A percentile compares a stretch with the other conserved stretches of the same genome.
These are phyloP conservation scores for Podotricha telesiphe DNA, from an alignment of 2,888 invertebrate species.

Conservation along the genomic window DNA sequence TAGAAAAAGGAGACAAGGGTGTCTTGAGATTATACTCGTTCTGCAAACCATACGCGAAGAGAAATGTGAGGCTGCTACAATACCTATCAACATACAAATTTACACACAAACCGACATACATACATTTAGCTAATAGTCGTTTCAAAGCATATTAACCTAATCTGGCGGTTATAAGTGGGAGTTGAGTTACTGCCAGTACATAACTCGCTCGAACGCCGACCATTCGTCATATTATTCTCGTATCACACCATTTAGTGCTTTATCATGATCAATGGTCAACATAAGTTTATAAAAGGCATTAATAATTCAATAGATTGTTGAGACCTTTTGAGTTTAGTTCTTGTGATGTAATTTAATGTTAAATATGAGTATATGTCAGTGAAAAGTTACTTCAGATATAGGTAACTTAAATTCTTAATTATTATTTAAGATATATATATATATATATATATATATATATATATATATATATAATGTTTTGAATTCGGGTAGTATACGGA, in stretches of 20 bases:
- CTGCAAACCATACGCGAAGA: too few relatives aligned
- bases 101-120: constrained; percentile 1
- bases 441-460: too few relatives aligned
- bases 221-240: constrained; percentile 42
- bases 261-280: constrained; percentile 39
- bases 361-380: neutral
- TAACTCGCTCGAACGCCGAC: constrained; percentile 30
- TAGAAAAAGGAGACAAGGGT: too few relatives aligned
- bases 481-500: too few relatives aligned
- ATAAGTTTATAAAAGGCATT: constrained; percentile 40
- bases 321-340: neutral
- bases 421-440: too few relatives aligned
- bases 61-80: neutral
- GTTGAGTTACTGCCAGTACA: constrained; percentile 42
- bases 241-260: constrained; percentile 35
- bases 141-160: constrained; percentile 31
- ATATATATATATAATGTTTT: too few relatives aligned
- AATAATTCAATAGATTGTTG: constrained; percentile 37
- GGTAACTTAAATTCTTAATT: too few relatives aligned
- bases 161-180: constrained; percentile 38
- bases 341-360: neutral
- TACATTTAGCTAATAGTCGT: constrained; percentile 10
- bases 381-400: too few relatives aligned
- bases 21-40: too few relatives aligned
- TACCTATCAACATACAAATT: neutral